phyloP scores from a whole-genome alignment of 2,113 vertebrate species.

The Isurus oxyrinchus region DNA sequence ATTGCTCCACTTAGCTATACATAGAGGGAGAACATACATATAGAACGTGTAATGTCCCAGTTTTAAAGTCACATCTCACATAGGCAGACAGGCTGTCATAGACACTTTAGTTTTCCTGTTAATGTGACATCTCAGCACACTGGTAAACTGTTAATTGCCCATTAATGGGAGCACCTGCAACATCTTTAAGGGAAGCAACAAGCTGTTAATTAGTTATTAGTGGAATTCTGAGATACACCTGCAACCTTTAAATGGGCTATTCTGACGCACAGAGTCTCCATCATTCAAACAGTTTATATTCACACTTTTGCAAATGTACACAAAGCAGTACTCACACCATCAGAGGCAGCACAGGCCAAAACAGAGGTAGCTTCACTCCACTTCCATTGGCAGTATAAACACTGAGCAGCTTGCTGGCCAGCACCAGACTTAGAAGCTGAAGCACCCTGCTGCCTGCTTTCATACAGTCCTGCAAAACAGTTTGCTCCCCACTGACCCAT shows the following conservation, averaged over 20 bases:
- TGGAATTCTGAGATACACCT: neutral
- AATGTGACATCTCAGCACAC: neutral
- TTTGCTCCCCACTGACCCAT: neutral
- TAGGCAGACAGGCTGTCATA: neutral
- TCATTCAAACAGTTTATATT: neutral
- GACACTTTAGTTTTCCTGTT: neutral
- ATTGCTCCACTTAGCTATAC: neutral
- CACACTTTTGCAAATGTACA: neutral
- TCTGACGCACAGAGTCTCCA: neutral
- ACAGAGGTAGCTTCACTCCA: neutral
- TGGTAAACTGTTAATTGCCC: neutral
- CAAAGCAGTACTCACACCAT: neutral
- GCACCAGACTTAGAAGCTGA: neutral
- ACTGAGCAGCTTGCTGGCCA: neutral
- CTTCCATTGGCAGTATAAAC: neutral
- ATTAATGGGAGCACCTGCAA: neutral
- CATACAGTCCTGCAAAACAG: neutral
- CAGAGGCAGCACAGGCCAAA: neutral
- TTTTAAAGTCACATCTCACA: neutral
- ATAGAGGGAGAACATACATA: neutral
- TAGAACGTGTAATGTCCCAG: neutral
- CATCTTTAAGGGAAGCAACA: neutral
- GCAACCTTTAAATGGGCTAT: neutral
- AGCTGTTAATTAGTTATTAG: constrained; percentile 18
- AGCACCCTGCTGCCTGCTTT: neutral